A percentile compares a stretch with the other conserved stretches of the same genome.
Evolutionary conservation across 2,888 invertebrate genomes (phyloP).

Genomic region (Idaea aversata): DNA sequence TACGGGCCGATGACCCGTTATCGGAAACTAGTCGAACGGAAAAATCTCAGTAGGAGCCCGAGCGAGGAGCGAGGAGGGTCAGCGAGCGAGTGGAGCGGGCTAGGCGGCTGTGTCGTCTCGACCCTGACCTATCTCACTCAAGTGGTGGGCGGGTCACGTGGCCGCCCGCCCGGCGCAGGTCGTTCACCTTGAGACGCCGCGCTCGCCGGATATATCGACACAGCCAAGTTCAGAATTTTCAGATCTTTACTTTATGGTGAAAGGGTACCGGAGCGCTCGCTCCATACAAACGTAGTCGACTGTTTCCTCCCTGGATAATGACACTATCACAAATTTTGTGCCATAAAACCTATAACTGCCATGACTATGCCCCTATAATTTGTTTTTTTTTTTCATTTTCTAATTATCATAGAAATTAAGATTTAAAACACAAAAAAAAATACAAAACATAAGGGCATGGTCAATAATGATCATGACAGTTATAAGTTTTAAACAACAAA

Average conservation of each 20-base stretch:
- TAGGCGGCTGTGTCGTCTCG: constrained; percentile 56
- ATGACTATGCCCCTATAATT: no score
- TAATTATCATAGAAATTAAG: no score
- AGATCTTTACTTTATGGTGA: constrained; percentile 8
- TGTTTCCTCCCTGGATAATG: no score
- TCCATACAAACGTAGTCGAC: no score
- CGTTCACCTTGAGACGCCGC: constrained; percentile 74
- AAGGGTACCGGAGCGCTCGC: no score
- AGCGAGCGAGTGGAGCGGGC: constrained; percentile 35
- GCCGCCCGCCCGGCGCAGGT: constrained; percentile 70
- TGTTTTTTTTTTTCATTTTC: no score
- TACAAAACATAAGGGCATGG: no score
- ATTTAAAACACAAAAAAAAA: no score
- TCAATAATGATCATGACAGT: no score
- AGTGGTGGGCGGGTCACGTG: constrained; percentile 74
- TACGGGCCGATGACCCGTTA: constrained; percentile 52
- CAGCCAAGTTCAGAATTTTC: constrained; percentile 29
- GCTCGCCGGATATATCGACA: constrained; percentile 43
- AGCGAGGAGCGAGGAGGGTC: constrained; percentile 39
- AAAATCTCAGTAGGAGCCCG: constrained; percentile 59
- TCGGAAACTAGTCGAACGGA: constrained; percentile 73
- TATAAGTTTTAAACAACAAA: no score
- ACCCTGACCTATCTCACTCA: constrained; percentile 77
- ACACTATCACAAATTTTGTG: no score
- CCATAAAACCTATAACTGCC: no score